Conservation (phyloP, 2,888 invertebrate genomes). For the Andrena fulva region DNA sequence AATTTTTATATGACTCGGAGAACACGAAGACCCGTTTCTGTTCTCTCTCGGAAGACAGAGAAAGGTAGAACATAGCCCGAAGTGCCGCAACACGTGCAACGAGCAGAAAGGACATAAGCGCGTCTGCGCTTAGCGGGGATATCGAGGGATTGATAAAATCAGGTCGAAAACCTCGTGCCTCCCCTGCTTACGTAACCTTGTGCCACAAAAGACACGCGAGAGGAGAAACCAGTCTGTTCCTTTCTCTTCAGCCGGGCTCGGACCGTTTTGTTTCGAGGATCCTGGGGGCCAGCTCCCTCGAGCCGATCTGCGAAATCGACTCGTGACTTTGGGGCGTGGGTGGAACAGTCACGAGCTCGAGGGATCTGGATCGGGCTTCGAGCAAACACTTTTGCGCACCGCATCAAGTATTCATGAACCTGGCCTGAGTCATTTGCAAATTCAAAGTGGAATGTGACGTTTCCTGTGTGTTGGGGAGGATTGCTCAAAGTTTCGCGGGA, state of each 20-base stretch:
- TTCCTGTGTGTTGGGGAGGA: too few species aligned
- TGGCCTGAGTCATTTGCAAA: too few species aligned
- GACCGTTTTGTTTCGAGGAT: slow-evolving; percentile 46
- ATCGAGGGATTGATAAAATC: slow-evolving; percentile 66
- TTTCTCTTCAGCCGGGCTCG: slow-evolving; percentile 70
- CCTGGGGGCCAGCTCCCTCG: neutral
- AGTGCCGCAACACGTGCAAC: slow-evolving; percentile 25
- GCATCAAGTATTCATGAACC: too few species aligned
- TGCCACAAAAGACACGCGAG: slow-evolving; percentile 73
- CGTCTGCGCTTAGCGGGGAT: slow-evolving; percentile 13
- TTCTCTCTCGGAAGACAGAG: neutral
- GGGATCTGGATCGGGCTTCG: too few species aligned
- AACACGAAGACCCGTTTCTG: slow-evolving; percentile 11
- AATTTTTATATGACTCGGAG: slow-evolving; percentile 16
- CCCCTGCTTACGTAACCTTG: slow-evolving; percentile 76
- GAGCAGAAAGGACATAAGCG: slow-evolving; percentile 14
- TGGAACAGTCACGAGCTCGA: too few species aligned
- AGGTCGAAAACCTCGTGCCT: slow-evolving; percentile 75
- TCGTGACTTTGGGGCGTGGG: too few species aligned
- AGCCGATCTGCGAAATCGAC: neutral
- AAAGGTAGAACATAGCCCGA: slow-evolving; percentile 19
- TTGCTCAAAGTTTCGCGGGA: too few species aligned
- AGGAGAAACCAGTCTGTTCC: slow-evolving; percentile 70
- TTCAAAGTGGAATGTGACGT: too few species aligned
- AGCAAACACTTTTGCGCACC: too few species aligned